These are phyloP conservation scores for Smittia sp. DNA, from an alignment of 2,888 invertebrate genomes.

Conservation along the genomic window DNA sequence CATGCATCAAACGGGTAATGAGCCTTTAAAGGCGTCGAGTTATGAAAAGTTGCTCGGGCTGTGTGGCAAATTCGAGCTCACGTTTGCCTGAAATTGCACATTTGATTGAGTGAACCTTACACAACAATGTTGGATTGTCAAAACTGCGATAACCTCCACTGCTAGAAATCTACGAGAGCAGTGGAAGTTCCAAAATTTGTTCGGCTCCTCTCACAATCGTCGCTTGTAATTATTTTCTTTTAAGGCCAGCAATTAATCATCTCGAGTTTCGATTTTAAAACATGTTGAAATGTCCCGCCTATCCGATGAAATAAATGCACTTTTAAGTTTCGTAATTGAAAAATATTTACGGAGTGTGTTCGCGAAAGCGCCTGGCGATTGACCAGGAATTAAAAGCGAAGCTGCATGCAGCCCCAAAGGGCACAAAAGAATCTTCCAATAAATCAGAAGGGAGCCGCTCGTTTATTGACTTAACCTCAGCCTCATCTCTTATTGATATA, in stretches of 20 bases:
- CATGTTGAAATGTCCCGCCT: slow-evolving; percentile 3
- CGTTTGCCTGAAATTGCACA: no score
- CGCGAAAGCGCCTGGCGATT: no score
- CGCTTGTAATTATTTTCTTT: background rate
- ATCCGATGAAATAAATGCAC: slow-evolving; percentile 3
- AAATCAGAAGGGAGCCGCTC: slow-evolving; percentile 27
- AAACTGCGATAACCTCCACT: no score
- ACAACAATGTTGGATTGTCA: no score
- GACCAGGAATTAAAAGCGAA: no score
- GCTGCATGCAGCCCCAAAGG: slow-evolving; percentile 18
- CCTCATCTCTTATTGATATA: slow-evolving; percentile 27
- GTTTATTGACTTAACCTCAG: slow-evolving; percentile 37
- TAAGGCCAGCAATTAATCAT: slow-evolving; percentile 12
- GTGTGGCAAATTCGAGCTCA: no score
- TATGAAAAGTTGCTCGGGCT: no score
- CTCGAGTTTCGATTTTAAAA: background rate
- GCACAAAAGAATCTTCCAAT: slow-evolving; percentile 16
- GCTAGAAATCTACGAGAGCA: no score
- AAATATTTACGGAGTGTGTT: background rate
- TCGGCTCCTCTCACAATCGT: background rate
- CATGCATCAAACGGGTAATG: background rate
- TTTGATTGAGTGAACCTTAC: no score
- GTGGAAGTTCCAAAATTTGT: no score
- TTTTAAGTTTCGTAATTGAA: slow-evolving; percentile 5
- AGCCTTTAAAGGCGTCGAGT: no score